A percentile compares a stretch with the other conserved stretches of the same genome.
Conservation (phyloP, 2,888 invertebrate genomes). For the Phymatocera aterrima region DNA sequence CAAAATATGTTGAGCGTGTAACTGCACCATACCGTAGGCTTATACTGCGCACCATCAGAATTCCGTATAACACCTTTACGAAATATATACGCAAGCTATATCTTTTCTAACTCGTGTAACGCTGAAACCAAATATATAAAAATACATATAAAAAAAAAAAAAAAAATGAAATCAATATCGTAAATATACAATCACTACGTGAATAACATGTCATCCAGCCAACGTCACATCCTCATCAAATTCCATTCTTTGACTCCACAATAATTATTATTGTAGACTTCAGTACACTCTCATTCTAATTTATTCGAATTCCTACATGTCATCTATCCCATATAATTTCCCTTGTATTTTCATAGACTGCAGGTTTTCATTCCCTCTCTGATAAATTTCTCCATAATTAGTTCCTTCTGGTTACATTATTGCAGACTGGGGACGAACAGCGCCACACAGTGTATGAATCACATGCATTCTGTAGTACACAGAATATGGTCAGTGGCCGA, state of each 20-base stretch:
- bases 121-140: slow-evolving; percentile 7
- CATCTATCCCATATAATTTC: too few species aligned
- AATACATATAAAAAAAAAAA: not conserved
- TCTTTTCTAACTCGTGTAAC: slow-evolving; percentile 35
- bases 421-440: not conserved
- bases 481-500: not conserved
- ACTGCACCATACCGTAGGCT: slow-evolving; percentile 1
- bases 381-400: too few species aligned
- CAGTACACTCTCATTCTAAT: not conserved
- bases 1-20: slow-evolving; percentile 21
- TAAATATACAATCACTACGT: not conserved
- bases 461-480: not conserved
- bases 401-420: not conserved
- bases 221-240: too few species aligned
- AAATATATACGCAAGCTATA: slow-evolving; percentile 8
- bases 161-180: not conserved
- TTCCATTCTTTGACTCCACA: too few species aligned
- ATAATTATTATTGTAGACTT: not conserved
- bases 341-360: too few species aligned
- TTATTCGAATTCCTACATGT: too few species aligned
- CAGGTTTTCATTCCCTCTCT: too few species aligned
- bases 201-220: too few species aligned
- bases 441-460: not conserved
- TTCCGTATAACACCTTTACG: slow-evolving; percentile 3
- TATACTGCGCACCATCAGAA: slow-evolving; percentile 26